phyloP scores from a whole-genome alignment of 2,113 vertebrate species.

The Pitta sordida region DNA sequence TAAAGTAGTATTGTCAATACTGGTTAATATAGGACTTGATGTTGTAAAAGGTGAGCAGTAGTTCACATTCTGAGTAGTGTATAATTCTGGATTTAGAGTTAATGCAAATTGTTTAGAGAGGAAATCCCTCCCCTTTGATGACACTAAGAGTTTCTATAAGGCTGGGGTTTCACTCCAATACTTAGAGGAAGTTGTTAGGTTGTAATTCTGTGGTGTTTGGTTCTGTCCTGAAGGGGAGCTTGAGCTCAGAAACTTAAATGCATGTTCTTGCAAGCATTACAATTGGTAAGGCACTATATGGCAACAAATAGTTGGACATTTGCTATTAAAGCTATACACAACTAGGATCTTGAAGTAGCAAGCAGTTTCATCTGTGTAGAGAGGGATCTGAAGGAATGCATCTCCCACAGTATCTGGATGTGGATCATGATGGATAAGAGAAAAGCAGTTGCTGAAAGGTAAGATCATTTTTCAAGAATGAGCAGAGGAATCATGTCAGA shows the following conservation, averaged over 20 bases:
- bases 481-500: neutral
- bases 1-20: neutral
- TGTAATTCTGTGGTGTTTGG: neutral
- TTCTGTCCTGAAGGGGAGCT: neutral
- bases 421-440: neutral
- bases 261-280: neutral
- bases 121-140: neutral
- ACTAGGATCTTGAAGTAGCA: neutral
- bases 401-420: neutral
- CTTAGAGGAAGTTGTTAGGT: neutral
- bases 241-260: neutral
- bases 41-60: neutral
- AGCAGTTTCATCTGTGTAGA: neutral
- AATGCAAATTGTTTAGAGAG: neutral
- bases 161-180: neutral
- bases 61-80: neutral
- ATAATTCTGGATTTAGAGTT: neutral
- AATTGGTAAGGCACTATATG: neutral
- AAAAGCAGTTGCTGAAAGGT: conserved; percentile 26
- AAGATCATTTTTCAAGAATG: neutral
- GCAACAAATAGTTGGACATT: neutral
- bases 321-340: neutral
- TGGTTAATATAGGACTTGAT: neutral
- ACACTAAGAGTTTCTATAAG: neutral
- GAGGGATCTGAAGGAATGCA: neutral